Evolutionary conservation across 2,797 vertebrate species (phyloP), one percentile per base, ranked within the genome.

Genomic region (Urocyon cinereoargenteus): DNA sequence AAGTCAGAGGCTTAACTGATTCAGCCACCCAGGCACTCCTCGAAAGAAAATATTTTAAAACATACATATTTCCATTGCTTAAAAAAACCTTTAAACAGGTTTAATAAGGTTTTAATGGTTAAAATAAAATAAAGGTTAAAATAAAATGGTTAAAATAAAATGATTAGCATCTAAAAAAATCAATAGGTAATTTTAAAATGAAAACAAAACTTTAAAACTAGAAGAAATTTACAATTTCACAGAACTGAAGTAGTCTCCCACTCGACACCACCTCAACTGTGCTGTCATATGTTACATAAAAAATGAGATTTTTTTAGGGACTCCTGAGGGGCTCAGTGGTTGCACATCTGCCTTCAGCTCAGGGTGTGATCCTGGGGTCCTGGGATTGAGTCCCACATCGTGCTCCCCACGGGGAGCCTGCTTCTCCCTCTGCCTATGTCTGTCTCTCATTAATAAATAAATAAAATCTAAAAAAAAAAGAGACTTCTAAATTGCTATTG

Each of bases 161-260:
- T 83, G 19, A 73, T 90, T 57, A 49, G 5, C 36, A 61, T 75
- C 53, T 79, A 31, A 36, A 11, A 75, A 93, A 94, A 81, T 72
- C 53, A 90, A 36, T 12, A 86, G 19, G 34, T 68, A 51, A 68
- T 68, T 49, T 89, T 21, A 68, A 78, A 64, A 90, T 31, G 13
- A 94, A 94, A 90, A 93, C 26, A 87, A 40, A 66, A 78, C 22
- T 72, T 51, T 51, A 53, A 88, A 70, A 87, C 64, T 9, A 62
- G 31, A 62, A 57, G 15, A 83, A 84, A 68, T 49, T 55, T 75
- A 59, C 2, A 86, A 62, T 92, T 62, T 86, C 57, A 78, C 28
- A 70, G 9, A 90, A 72, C 19, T 68, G 6, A 83, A 64, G 57
- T n/a, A 62, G 28, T 72, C 59, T 91, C 49, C 28, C 89, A 86